Percentiles rank a stretch among this genome's conserved stretches.
Conservation (phyloP, 2,888 invertebrate species). For the Incurvaria masculella region DNA sequence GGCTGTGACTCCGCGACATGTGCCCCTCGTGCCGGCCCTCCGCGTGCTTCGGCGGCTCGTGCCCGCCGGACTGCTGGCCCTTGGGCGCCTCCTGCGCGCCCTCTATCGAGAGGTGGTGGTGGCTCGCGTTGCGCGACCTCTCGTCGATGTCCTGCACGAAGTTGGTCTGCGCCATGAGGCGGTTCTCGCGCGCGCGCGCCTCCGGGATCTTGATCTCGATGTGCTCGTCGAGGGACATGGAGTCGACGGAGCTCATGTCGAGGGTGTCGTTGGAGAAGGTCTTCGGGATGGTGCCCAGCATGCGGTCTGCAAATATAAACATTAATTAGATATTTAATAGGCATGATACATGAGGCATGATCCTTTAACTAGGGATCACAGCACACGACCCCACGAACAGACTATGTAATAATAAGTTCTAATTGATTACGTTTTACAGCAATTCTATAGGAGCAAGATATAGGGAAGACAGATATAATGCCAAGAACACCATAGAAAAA, state of each 20-base stretch:
- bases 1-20: conserved; percentile 45
- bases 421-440: no score
- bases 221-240: conserved; percentile 58
- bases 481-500: no score
- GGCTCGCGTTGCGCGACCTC: conserved; percentile 35
- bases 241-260: conserved; percentile 60
- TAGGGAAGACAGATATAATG: no score
- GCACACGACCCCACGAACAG: no score
- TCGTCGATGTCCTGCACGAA: conserved; percentile 48
- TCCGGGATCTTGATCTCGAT: conserved; percentile 59
- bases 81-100: conserved; percentile 29
- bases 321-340: no score
- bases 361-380: no score
- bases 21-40: conserved; percentile 19
- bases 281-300: conserved; percentile 50
- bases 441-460: no score
- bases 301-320: conserved; percentile 34
- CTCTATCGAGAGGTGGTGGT: conserved; percentile 40
- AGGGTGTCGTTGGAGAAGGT: conserved; percentile 60
- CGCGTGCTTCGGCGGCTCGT: conserved; percentile 1
- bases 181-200: conserved; percentile 44
- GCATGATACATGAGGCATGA: no score
- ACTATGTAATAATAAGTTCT: no score
- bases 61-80: conserved; percentile 1
- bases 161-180: conserved; percentile 47